Base-by-base conservation (phyloP, 30 jellyfish, hydroid and myxozoan species). In the Aurelia coerulea region DNA sequence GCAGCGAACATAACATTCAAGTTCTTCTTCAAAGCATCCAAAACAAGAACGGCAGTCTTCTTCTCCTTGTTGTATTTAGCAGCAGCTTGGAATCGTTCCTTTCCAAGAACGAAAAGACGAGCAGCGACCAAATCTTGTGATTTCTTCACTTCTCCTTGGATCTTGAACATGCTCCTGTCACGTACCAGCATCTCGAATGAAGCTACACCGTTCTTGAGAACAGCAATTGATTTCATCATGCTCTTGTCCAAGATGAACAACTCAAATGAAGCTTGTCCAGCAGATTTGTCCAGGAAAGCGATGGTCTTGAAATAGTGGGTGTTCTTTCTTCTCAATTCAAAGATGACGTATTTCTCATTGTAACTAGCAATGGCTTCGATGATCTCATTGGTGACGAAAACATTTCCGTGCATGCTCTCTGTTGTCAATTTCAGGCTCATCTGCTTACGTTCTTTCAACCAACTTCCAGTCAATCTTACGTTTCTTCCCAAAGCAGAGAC, bases 1-100 rank as follows among this genome's bases (percentile, higher is more conserved):
- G 90, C 99, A 75, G 93, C 85, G 59, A 95, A 78, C n/a, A 69
- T 68, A 33, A 92, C 86, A 68, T 90, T 88, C 91, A 74, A 51
- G 85, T 88, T 78, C 67, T 78, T 78, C 84, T 71, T 88, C 96
- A 88, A 67, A 34, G 88, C 91, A 62, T 88, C 96, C 34, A 88
- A 62, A 60, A 81, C 58, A 65, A 88, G 83, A 59, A 78, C 31
- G 50, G 85, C 95, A 13, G 89, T 66, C 63, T 51, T 81, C 77
- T 71, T 77, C 56, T 76, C 83, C 84, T 87, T 87, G 95, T 81
- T 85, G 91, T 79, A 83, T 63, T 72, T 83, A 16, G 85, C 95
- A 68, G 84, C 83, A 42, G 84, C 75, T 70, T 81, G 96, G 90
- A 88, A 88, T 69, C 96, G 68, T 62, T 79, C 87, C 66, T 88